A percentile compares a stretch with the other conserved stretches of the same genome.
These are phyloP conservation scores for Caenorhabditis sinica DNA, from an alignment of 2,888 invertebrate species.

Conservation along the genomic window DNA sequence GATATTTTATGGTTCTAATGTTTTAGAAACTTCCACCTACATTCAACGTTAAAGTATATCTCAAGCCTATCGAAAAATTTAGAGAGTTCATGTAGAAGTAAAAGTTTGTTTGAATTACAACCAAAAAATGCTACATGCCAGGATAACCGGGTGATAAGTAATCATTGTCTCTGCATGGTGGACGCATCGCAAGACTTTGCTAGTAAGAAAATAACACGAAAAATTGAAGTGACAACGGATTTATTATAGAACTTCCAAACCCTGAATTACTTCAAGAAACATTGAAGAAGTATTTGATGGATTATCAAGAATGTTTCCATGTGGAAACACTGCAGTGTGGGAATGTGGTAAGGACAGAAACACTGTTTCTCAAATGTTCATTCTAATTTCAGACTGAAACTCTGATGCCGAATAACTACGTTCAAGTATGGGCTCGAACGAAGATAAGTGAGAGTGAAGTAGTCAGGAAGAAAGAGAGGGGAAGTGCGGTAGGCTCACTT, in stretches of 20 bases:
- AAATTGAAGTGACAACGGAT: not conserved
- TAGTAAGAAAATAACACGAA: constrained; percentile 9
- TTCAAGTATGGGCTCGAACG: constrained; percentile 60
- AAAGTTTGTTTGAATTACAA: constrained; percentile 64
- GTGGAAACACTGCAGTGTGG: constrained; percentile 28
- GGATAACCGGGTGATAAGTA: constrained; percentile 65
- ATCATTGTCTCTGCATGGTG: constrained; percentile 71
- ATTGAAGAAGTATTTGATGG: constrained; percentile 4
- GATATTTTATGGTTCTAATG: too few species aligned
- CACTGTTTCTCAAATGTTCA: not conserved
- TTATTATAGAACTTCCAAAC: constrained; percentile 31
- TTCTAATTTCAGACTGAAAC: constrained; percentile 49
- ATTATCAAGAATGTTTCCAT: constrained; percentile 38
- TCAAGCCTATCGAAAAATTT: constrained; percentile 17
- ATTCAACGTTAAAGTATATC: constrained; percentile 67
- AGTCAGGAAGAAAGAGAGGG: constrained; percentile 30
- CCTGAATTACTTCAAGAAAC: not conserved
- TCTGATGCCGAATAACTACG: constrained; percentile 62
- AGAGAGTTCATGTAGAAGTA: constrained; percentile 46
- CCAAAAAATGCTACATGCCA: constrained; percentile 57
- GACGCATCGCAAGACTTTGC: constrained; percentile 57
- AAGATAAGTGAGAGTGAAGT: constrained; percentile 63
- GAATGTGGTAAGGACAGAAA: constrained; percentile 28
- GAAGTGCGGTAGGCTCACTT: constrained; percentile 30
- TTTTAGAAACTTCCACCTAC: constrained; percentile 72